Conservation (phyloP, 2,797 vertebrate genomes). For the Aeoliscus strigatus region DNA sequence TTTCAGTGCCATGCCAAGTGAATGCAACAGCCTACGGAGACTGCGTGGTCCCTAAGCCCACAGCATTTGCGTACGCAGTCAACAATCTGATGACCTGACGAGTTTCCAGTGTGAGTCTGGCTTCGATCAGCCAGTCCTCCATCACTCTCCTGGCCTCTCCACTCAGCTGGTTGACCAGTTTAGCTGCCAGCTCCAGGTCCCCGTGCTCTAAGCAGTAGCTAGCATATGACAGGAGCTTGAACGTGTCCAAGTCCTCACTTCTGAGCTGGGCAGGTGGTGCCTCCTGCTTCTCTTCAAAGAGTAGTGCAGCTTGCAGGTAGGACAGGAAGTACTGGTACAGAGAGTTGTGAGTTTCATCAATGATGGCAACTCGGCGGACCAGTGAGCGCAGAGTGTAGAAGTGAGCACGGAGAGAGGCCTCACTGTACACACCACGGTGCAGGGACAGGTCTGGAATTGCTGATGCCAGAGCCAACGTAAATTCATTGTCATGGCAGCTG, state of each 20-base stretch:
- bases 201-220: conserved; percentile 91
- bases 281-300: conserved; percentile 81
- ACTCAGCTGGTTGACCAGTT: conserved; percentile 90
- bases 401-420: conserved; percentile 85
- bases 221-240: conserved; percentile 89
- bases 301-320: conserved; percentile 87
- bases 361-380: conserved; percentile 85
- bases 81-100: conserved; percentile 87
- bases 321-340: conserved; percentile 95
- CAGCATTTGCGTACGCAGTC: conserved; percentile 89
- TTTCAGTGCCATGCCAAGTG: background rate
- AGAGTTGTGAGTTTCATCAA: conserved; percentile 91
- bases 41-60: conserved; percentile 90
- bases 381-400: conserved; percentile 85
- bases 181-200: conserved; percentile 94
- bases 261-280: conserved; percentile 81
- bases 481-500: conserved; percentile 80
- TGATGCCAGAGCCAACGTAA: conserved; percentile 79
- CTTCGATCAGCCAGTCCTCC: conserved; percentile 91
- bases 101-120: conserved; percentile 90
- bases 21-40: conserved; percentile 64
- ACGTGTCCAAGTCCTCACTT: conserved; percentile 83
- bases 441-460: conserved; percentile 86
- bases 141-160: conserved; percentile 90
- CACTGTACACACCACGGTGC: conserved; percentile 86